Evolutionary conservation across 2,888 invertebrate species (phyloP).

Genomic region (Heliconius hortense): DNA sequence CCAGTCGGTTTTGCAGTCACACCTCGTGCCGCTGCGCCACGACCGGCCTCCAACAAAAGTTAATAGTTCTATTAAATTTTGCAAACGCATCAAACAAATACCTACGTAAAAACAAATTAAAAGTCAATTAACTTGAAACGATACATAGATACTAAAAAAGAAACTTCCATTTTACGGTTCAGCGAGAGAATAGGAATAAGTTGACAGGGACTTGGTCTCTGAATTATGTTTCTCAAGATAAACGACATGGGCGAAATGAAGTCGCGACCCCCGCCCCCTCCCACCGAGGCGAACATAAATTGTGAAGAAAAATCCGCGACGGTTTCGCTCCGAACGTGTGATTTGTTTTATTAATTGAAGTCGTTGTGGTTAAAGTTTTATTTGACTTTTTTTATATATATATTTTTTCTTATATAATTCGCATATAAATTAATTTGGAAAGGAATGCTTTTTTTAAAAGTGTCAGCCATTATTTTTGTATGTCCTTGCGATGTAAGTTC

Average conservation of each 20-base stretch:
- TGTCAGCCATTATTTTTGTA: neutral
- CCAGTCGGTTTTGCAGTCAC: too few relatives aligned
- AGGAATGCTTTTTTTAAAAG: neutral
- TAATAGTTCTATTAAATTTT: neutral
- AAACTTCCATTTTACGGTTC: constrained; percentile 78
- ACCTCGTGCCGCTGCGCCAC: too few relatives aligned
- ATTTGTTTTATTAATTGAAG: constrained; percentile 76
- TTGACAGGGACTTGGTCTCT: constrained; percentile 82
- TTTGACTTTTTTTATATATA: constrained; percentile 24
- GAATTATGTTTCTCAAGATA: constrained; percentile 87
- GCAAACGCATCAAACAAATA: neutral
- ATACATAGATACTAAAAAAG: constrained; percentile 56
- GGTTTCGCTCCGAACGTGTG: constrained; percentile 76
- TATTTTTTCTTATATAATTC: constrained; percentile 17
- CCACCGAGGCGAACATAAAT: constrained; percentile 74
- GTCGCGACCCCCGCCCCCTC: constrained; percentile 75
- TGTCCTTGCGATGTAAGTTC: neutral
- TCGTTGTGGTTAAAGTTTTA: constrained; percentile 42
- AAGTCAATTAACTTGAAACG: constrained; percentile 31
- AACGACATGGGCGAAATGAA: constrained; percentile 88
- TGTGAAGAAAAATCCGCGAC: constrained; percentile 80
- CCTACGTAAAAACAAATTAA: constrained; percentile 12
- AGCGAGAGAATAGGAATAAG: constrained; percentile 82
- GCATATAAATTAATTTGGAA: constrained; percentile 6
- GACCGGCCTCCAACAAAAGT: too few relatives aligned